phyloP scores from a whole-genome alignment of 2,888 invertebrate species.

The Ypsolopha scabrella region DNA sequence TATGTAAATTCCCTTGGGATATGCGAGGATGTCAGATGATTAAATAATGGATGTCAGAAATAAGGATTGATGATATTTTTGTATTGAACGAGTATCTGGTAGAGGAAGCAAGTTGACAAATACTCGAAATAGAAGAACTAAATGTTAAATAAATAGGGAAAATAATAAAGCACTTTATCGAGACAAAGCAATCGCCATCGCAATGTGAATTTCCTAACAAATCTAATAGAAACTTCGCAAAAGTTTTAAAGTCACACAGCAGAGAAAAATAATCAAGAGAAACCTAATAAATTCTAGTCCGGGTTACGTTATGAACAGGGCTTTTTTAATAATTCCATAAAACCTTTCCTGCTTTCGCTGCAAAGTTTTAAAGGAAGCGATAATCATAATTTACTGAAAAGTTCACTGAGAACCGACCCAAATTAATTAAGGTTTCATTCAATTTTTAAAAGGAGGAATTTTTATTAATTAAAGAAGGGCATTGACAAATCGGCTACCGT shows the following conservation, averaged over 20 bases:
- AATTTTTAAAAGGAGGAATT: constrained; percentile 39
- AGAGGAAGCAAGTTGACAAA: no score
- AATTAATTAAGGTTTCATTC: constrained; percentile 63
- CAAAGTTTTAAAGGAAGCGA: constrained; percentile 36
- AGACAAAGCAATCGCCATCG: background rate
- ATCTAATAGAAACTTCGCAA: background rate
- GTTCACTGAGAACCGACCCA: constrained; percentile 33
- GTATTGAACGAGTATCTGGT: constrained; percentile 9
- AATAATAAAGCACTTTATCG: constrained; percentile 3
- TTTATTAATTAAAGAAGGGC: constrained; percentile 65
- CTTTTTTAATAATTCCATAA: constrained; percentile 22
- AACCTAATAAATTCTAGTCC: constrained; percentile 11
- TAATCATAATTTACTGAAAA: constrained; percentile 52
- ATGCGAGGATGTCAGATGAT: no score
- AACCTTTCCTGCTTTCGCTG: constrained; percentile 23
- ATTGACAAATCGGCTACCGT: constrained; percentile 67
- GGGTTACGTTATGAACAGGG: constrained; percentile 14
- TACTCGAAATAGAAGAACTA: no score
- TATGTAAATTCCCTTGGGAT: no score
- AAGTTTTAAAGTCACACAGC: constrained; percentile 1
- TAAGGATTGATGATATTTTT: no score
- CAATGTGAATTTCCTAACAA: background rate
- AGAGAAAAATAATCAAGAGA: constrained; percentile 4
- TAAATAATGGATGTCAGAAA: no score
- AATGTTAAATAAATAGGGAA: no score